phyloP scores from a whole-genome alignment of 2,888 invertebrate genomes.

The Dynastes hyllus region DNA sequence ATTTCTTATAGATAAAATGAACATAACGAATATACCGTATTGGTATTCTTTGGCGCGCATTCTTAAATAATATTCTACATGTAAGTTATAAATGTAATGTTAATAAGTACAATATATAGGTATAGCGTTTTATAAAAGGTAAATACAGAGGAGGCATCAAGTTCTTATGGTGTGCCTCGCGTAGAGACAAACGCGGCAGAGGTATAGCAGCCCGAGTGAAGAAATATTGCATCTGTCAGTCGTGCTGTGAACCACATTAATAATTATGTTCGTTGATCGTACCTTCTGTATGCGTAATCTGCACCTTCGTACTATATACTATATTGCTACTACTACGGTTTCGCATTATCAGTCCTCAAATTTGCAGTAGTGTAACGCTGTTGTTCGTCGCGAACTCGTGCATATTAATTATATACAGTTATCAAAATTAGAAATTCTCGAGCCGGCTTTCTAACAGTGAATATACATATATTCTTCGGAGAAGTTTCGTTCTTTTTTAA shows the following conservation, averaged over 20 bases:
- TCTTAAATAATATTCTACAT: not conserved
- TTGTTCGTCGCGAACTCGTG: constrained; percentile 31
- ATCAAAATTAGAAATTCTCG: constrained; percentile 48
- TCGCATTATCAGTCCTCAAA: constrained; percentile 44
- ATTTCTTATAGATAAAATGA: not conserved
- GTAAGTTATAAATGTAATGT: not conserved
- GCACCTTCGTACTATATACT: constrained; percentile 39
- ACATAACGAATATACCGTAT: not conserved
- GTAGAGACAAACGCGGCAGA: constrained; percentile 1
- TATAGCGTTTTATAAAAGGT: constrained; percentile 6
- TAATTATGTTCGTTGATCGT: constrained; percentile 36
- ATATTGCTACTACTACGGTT: constrained; percentile 36
- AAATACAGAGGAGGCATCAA: constrained; percentile 30
- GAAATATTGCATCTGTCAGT: constrained; percentile 25
- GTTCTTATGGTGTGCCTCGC: constrained; percentile 1
- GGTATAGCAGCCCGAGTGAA: not conserved
- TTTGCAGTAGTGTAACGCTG: constrained; percentile 26
- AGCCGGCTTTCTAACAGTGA: constrained; percentile 47
- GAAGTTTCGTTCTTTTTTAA: constrained; percentile 5
- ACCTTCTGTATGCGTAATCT: constrained; percentile 27
- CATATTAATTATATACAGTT: constrained; percentile 45
- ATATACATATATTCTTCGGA: constrained; percentile 34
- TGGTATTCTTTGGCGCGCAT: not conserved
- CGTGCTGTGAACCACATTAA: constrained; percentile 40
- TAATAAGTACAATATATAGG: not conserved